Evolutionary conservation across 2,113 vertebrate species (phyloP), one percentile per base, ranked within the genome.

Genomic region (Marmota flaviventris): DNA sequence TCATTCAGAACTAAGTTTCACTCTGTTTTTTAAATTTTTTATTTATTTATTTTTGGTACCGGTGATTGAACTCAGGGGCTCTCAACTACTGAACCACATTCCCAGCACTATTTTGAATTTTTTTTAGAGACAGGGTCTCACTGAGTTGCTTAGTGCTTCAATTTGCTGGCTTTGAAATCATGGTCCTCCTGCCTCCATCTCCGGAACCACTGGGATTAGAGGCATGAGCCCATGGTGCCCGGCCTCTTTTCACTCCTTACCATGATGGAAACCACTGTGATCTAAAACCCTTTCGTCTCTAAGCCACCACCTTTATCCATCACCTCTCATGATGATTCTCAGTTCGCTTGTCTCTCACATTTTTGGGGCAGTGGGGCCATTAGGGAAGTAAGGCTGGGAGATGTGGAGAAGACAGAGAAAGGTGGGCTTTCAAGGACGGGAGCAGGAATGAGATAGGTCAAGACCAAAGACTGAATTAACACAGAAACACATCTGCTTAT

Each of bases 321-420:
- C 11, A 81, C 2, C 0, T 83, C 3, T 85, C 18, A 37, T 37
- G 2, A 37, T 32, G 2, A 45, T 82, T 48, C 37, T 45, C 27
- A 32, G 22, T 20, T 4, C 0, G 34, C 8, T 79, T 69, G 1
- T 2, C 1, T 5, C 22, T 69, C 32, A 0, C 10, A 53, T 37
- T 37, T 48, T 10, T 10, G 2, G 7, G 8, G 1, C 1, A 78
- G 8, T 0, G 3, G 2, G 16, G 0, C 4, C 48, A 51, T 34
- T 3, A 58, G 53, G 27, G 8, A 82, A n/a, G 32, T 5, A 10
- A 2, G 17, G 1, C 8, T 18, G 4, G 56, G 42, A 16, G 24
- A 17, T 29, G 5, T 34, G 8, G 34, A 17, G 20, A 65, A 67
- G 13, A 2, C 0, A 76, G 42, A 83, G 25, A 56, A 75, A 89